phyloP scores from a whole-genome alignment of 92 coral and sea anemone species.

The Blastomussa wellsi region DNA sequence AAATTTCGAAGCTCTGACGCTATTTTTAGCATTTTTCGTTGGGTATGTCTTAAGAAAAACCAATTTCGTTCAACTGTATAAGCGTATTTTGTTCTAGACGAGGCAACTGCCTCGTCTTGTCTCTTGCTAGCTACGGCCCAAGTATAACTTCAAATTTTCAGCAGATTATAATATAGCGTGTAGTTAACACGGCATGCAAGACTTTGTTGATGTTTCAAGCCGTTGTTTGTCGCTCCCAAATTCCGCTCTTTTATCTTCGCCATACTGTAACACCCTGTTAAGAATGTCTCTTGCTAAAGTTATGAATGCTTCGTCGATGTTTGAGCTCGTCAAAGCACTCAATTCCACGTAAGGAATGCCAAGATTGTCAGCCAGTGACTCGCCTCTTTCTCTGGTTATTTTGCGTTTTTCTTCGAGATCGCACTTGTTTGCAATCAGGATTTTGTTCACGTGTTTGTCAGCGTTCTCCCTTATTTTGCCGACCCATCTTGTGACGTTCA shows the following conservation, averaged over 20 bases:
- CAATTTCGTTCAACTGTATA: too few species aligned
- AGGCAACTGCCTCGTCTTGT: too few species aligned
- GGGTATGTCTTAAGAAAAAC: too few species aligned
- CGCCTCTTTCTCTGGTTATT: slow-evolving; percentile 72
- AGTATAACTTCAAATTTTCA: background rate
- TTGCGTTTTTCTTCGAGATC: slow-evolving; percentile 76
- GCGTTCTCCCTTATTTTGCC: slow-evolving; percentile 86
- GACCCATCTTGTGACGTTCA: slow-evolving; percentile 83
- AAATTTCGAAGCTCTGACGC: too few species aligned
- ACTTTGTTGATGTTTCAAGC: background rate
- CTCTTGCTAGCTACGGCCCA: too few species aligned
- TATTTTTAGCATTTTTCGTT: too few species aligned
- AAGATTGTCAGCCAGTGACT: slow-evolving; percentile 73
- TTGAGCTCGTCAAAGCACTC: slow-evolving; percentile 80
- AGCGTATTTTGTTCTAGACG: too few species aligned
- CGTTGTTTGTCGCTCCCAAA: slow-evolving; percentile 54
- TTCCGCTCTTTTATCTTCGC: slow-evolving; percentile 59
- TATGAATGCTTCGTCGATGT: slow-evolving; percentile 82
- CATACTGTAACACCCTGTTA: slow-evolving; percentile 76
- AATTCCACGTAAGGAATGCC: slow-evolving; percentile 77
- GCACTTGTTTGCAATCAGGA: slow-evolving; percentile 93
- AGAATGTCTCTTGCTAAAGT: slow-evolving; percentile 81
- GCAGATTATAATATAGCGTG: background rate
- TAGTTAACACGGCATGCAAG: background rate
- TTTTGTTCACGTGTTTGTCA: slow-evolving; percentile 78